Evolutionary conservation across 2,888 invertebrate genomes (phyloP), one percentile per base, ranked within the genome.

Genomic region (Xestia c-nigrum): DNA sequence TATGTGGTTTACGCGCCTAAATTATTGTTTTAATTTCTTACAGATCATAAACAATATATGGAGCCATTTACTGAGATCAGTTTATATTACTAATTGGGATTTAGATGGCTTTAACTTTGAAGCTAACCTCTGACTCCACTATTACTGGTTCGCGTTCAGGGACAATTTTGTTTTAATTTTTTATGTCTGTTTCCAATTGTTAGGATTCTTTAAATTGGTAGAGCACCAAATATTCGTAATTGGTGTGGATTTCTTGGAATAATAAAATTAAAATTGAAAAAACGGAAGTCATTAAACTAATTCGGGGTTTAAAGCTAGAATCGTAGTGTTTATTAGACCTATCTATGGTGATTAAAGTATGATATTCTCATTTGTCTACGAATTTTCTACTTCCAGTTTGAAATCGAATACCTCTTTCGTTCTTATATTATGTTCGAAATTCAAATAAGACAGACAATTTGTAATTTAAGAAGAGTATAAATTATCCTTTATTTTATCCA

Each of bases 21-120:
- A 91, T 91, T 87, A 90, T 84, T 89, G 89, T 89, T 85, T 89
- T 88, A 89, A 86, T 87, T 91, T 90, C 84, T 85, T 79, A 87
- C 86, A 88, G 59, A 19, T 71, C 65, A 80, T 85, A 71, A 82
- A 87, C 63, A 67, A 67, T 68, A 43, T 5, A 71, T 38, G 71
- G n/a, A 10, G 46, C 9, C 64, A 65, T 78, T 73, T 69, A 55
- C 76, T 71, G 57, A 61, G 52, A 78, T 74, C 0, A 65, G 24
- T 57, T 61, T 6, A 24, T 52, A 69, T 9, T 59, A 40, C 71
- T 67, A 64, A 61, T 72, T 73, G 72, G 74, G 65, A 67, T 57
- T 77, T 50, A 10, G 9, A 76, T 82, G 50, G 0, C 3, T 84
- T 65, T 72, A 75, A 1, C 68, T 75, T 81, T 80, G 74, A 66